These are phyloP conservation scores for Pipistrellus pygmaeus DNA, from an alignment of 2,797 vertebrate species.

Conservation along the genomic window DNA sequence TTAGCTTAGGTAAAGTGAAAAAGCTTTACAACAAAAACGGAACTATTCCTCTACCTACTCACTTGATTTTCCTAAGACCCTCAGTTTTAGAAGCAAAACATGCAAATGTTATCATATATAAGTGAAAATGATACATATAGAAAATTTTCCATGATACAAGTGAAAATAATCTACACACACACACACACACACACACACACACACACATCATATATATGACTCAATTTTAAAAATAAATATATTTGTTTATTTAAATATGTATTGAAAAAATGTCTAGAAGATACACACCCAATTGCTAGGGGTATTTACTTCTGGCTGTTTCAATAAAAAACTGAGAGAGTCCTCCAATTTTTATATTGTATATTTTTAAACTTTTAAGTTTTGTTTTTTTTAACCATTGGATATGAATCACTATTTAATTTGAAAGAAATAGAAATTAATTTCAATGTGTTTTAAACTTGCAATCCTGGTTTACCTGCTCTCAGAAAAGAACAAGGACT, in stretches of 20 bases:
- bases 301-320: background rate
- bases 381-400: background rate
- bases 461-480: background rate
- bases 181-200: rapidly evolving
- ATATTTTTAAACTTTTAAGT: background rate
- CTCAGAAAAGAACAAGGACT: background rate
- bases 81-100: background rate
- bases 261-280: conserved; percentile 28
- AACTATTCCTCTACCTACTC: background rate
- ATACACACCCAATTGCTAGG: background rate
- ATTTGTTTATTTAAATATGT: conserved; percentile 14
- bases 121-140: background rate
- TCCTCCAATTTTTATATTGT: background rate
- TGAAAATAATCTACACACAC: background rate
- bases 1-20: background rate
- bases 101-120: background rate
- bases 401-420: background rate
- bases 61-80: background rate
- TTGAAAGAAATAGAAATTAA: background rate
- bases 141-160: background rate
- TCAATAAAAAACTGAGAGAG: background rate
- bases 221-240: conserved; percentile 15
- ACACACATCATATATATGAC: background rate
- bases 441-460: background rate
- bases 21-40: conserved; percentile 13